Evolutionary conservation across 2,113 vertebrate species (phyloP).

Genomic region (Colossoma macropomum): DNA sequence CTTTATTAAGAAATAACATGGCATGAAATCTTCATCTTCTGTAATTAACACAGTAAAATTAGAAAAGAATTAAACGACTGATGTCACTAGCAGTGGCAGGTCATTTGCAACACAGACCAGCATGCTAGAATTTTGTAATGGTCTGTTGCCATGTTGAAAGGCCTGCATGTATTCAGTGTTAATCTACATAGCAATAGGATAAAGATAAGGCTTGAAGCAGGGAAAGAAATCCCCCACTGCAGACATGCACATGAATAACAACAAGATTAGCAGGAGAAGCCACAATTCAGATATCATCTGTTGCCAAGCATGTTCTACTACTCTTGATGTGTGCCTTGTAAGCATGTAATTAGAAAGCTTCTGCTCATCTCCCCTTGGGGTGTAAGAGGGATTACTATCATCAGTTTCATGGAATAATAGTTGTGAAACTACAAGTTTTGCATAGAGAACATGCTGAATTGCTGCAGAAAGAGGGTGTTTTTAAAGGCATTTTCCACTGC

Average conservation of each 20-base stretch:
- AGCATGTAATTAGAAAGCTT: conserved; percentile 16
- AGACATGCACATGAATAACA: conserved; percentile 54
- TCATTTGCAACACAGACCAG: conserved; percentile 20
- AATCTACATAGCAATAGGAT: not conserved
- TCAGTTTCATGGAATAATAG: not conserved
- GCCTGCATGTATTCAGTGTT: not conserved
- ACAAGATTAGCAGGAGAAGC: conserved; percentile 43
- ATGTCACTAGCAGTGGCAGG: conserved; percentile 23
- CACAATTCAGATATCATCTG: conserved; percentile 54
- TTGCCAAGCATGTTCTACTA: conserved; percentile 48
- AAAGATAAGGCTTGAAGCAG: conserved; percentile 12
- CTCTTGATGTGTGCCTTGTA: conserved; percentile 24
- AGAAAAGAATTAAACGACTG: conserved; percentile 9
- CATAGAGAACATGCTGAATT: not conserved
- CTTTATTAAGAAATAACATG: conserved; percentile 1
- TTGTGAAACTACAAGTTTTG: not conserved
- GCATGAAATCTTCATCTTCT: conserved; percentile 2
- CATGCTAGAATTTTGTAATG: not conserved
- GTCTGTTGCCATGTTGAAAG: not conserved
- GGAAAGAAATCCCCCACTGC: conserved; percentile 45
- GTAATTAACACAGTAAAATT: not conserved
- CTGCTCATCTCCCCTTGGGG: not conserved
- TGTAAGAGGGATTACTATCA: not conserved
- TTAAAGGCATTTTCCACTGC: not conserved
- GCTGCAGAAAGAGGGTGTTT: not conserved